A percentile compares a stretch with the other conserved stretches of the same genome.
phyloP scores from a whole-genome alignment of 1,140 invertebrate species.

The Sogatella furcifera region DNA sequence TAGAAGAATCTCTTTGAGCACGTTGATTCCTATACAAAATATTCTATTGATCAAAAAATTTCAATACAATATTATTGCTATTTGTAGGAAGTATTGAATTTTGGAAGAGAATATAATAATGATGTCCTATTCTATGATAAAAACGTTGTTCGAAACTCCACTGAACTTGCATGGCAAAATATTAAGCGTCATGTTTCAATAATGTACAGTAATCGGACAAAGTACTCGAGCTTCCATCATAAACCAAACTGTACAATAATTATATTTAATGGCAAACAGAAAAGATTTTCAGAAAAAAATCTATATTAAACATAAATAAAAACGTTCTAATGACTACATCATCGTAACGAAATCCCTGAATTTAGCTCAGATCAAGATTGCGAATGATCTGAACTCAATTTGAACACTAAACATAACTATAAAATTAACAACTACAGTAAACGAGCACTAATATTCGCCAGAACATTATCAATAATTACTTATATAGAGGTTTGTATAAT shows the following conservation, averaged over 20 bases:
- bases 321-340: not conserved
- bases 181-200: conserved; percentile 1
- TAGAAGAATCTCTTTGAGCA: no score
- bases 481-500: not conserved
- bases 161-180: not conserved
- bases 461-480: no score
- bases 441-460: not conserved
- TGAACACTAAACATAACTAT: not conserved
- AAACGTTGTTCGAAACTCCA: not conserved
- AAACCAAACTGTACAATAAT: not conserved
- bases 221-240: no score
- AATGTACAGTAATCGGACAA: not conserved
- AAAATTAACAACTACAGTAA: not conserved
- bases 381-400: not conserved
- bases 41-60: no score
- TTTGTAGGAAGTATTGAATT: no score
- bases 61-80: no score
- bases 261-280: not conserved
- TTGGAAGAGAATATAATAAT: no score
- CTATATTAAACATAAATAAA: not conserved
- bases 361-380: not conserved
- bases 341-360: conserved; percentile 1
- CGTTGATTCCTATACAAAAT: no score
- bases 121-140: not conserved
- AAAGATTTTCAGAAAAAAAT: not conserved